Conservation (phyloP, 1,140 invertebrate species). For the Lordiphosa mommai region DNA sequence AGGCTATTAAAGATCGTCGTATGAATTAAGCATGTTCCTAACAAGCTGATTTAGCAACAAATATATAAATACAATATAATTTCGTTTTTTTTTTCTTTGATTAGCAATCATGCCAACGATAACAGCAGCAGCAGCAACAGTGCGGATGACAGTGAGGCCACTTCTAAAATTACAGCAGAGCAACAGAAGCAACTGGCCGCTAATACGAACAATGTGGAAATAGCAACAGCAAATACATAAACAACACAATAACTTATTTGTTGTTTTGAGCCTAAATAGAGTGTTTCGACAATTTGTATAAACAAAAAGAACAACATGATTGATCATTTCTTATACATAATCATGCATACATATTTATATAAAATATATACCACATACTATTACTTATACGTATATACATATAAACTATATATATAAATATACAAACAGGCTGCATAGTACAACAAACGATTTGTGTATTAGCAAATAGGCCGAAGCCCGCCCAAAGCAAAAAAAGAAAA, state of each 20-base stretch:
- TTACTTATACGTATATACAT: slow-evolving; percentile 61
- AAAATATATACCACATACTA: slow-evolving; percentile 57
- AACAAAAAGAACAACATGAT: slow-evolving; percentile 36
- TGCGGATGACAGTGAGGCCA: slow-evolving; percentile 22
- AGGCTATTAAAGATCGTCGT: too few species aligned
- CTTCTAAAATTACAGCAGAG: slow-evolving; percentile 42
- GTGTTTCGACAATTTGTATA: slow-evolving; percentile 27
- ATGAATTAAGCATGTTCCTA: too few species aligned
- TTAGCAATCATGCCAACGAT: slow-evolving; percentile 59
- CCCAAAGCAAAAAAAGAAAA: slow-evolving; percentile 47
- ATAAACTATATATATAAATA: slow-evolving; percentile 21
- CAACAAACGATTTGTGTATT: slow-evolving; percentile 73
- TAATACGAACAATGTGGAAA: slow-evolving; percentile 53
- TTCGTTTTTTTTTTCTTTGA: background rate
- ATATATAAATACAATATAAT: background rate
- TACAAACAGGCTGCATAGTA: slow-evolving; percentile 55
- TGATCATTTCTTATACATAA: slow-evolving; percentile 59
- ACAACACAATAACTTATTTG: slow-evolving; percentile 21
- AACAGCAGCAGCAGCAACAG: slow-evolving; percentile 47
- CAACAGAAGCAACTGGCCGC: slow-evolving; percentile 37
- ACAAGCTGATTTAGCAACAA: background rate
- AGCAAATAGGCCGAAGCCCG: slow-evolving; percentile 56
- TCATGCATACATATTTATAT: slow-evolving; percentile 71
- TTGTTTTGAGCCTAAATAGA: background rate
- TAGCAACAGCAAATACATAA: slow-evolving; percentile 57